Evolutionary conservation across 2,797 vertebrate genomes (phyloP).

Genomic region (Kryptopterus vitreolus): DNA sequence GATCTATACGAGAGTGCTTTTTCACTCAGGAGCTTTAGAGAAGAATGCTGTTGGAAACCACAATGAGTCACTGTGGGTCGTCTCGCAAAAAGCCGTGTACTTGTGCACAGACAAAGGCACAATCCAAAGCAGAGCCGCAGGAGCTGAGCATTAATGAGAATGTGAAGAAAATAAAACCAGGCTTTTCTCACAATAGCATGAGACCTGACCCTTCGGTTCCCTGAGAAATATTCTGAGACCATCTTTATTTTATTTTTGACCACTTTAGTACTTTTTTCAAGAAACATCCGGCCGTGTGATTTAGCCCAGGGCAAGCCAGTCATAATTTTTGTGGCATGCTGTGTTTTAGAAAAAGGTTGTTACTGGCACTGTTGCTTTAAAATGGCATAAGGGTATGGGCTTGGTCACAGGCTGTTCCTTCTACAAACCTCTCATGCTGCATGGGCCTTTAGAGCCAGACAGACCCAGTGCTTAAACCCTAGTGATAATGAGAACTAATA

Average conservation of each 20-base stretch:
- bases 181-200: not conserved
- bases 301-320: constrained; percentile 21
- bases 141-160: constrained; percentile 9
- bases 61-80: constrained; percentile 60
- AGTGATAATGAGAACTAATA: constrained; percentile 38
- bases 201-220: constrained; percentile 3
- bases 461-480: constrained; percentile 42
- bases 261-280: not conserved
- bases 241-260: constrained; percentile 8
- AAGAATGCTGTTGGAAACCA: constrained; percentile 62
- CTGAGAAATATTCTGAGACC: constrained; percentile 1
- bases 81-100: constrained; percentile 25
- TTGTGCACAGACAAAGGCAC: constrained; percentile 38
- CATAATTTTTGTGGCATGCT: constrained; percentile 48
- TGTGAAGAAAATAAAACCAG: constrained; percentile 32
- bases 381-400: not conserved
- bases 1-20: constrained; percentile 11
- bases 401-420: constrained; percentile 35
- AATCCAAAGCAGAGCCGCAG: constrained; percentile 34
- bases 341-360: constrained; percentile 40
- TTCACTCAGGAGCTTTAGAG: constrained; percentile 46
- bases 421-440: constrained; percentile 30
- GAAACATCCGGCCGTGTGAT: not conserved
- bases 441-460: constrained; percentile 48
- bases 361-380: constrained; percentile 11